These are phyloP conservation scores for Parambassis ranga DNA, from an alignment of 2,797 vertebrate species.

Conservation along the genomic window DNA sequence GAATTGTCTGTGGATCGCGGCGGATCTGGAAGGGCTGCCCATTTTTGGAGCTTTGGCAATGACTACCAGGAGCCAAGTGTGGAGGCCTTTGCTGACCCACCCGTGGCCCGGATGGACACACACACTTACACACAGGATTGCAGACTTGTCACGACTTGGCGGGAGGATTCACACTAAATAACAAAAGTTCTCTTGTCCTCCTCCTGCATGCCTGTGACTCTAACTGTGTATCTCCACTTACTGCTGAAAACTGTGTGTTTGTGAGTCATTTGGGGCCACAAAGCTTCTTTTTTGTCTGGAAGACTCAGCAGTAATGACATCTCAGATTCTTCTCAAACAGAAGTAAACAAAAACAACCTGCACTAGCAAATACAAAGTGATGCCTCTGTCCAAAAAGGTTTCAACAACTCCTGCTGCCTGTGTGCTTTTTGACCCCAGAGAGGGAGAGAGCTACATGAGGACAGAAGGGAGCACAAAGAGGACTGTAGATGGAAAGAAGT, in stretches of 20 bases:
- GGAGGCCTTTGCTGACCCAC: conserved; percentile 61
- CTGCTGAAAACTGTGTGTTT: neutral
- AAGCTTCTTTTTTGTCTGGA: conserved; percentile 29
- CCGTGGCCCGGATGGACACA: conserved; percentile 60
- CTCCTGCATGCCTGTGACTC: conserved; percentile 18
- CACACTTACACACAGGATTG: conserved; percentile 58
- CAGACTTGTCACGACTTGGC: conserved; percentile 66
- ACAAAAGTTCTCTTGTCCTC: conserved; percentile 69
- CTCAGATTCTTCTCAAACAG: conserved; percentile 41
- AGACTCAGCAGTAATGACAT: conserved; percentile 42
- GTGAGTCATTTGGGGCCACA: conserved; percentile 47
- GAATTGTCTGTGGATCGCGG: conserved; percentile 72
- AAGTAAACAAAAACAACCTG: conserved; percentile 36
- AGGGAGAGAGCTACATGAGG: conserved; percentile 1
- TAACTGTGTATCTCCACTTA: conserved; percentile 13
- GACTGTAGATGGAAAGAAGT: conserved; percentile 12
- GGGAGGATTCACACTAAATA: conserved; percentile 55
- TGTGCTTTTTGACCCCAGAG: conserved; percentile 39
- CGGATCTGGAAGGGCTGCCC: conserved; percentile 81
- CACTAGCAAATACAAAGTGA: conserved; percentile 51
- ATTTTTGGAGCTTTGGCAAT: conserved; percentile 79
- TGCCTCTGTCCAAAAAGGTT: conserved; percentile 45
- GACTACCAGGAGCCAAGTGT: conserved; percentile 62
- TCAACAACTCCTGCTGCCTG: conserved; percentile 27
- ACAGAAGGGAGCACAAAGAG: conserved; percentile 16